Evolutionary conservation across 1,140 invertebrate species (phyloP).

Genomic region (Eurytemora carolleeae): DNA sequence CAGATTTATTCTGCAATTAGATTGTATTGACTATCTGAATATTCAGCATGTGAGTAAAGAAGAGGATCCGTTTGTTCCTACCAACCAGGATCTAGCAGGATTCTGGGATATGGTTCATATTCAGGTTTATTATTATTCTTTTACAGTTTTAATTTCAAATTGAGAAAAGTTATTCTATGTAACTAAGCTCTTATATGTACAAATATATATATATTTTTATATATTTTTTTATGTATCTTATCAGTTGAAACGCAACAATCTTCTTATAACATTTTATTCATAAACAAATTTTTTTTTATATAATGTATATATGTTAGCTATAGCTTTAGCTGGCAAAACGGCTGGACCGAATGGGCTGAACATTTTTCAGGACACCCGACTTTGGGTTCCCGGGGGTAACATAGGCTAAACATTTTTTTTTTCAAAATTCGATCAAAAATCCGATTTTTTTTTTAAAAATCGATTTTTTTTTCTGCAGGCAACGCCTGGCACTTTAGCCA

Average conservation of each 20-base stretch:
- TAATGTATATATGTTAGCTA: too few species aligned
- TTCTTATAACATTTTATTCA: not conserved
- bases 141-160: not conserved
- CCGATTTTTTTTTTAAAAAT: not conserved
- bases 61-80: constrained; percentile 65
- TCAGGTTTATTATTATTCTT: constrained; percentile 38
- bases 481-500: not conserved
- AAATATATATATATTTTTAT: too few species aligned
- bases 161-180: too few species aligned
- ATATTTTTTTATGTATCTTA: too few species aligned
- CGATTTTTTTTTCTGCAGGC: not conserved
- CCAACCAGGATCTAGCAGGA: constrained; percentile 65
- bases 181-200: too few species aligned
- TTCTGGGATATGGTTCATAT: constrained; percentile 94
- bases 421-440: too few species aligned
- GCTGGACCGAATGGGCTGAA: too few species aligned
- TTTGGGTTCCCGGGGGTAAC: too few species aligned
- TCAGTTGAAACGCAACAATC: too few species aligned
- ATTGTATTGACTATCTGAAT: constrained; percentile 2
- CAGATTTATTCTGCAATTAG: not conserved
- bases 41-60: constrained; percentile 37
- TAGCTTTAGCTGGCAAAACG: too few species aligned
- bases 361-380: too few species aligned
- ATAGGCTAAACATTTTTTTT: too few species aligned
- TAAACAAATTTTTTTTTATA: not conserved